Evolutionary conservation across 2,888 invertebrate genomes (phyloP).

Genomic region (Phymatocera aterrima): DNA sequence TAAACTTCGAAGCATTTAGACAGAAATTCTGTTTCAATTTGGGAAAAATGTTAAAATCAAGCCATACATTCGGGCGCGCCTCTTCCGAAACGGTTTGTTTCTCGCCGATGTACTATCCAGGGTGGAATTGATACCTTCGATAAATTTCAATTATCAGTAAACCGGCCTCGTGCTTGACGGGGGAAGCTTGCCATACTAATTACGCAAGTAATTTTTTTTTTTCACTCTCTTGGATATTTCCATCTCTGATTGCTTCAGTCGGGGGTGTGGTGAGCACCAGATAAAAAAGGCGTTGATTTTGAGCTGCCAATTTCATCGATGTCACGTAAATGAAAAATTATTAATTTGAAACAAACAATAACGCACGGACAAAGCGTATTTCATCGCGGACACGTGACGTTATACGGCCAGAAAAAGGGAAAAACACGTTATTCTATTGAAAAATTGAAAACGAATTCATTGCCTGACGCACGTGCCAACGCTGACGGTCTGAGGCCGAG

Average conservation of each 20-base stretch:
- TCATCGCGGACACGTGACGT: background rate
- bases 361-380: background rate
- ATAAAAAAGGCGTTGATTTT: no score
- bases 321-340: background rate
- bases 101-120: no score
- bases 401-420: background rate
- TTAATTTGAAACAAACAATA: constrained; percentile 2
- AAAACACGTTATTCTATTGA: background rate
- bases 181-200: background rate
- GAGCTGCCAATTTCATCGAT: background rate
- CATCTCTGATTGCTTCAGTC: no score
- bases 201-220: background rate
- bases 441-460: background rate
- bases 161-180: no score
- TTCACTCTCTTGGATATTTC: background rate
- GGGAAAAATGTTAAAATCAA: no score
- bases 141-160: background rate
- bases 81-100: no score
- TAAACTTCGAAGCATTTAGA: no score
- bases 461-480: background rate
- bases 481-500: background rate
- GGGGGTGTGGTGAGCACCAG: no score
- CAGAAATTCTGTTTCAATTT: no score
- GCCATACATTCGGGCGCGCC: no score
- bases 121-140: background rate